Evolutionary conservation across 2,888 invertebrate species (phyloP), one percentile per base, ranked within the genome.

Genomic region (Thalpophila matura): DNA sequence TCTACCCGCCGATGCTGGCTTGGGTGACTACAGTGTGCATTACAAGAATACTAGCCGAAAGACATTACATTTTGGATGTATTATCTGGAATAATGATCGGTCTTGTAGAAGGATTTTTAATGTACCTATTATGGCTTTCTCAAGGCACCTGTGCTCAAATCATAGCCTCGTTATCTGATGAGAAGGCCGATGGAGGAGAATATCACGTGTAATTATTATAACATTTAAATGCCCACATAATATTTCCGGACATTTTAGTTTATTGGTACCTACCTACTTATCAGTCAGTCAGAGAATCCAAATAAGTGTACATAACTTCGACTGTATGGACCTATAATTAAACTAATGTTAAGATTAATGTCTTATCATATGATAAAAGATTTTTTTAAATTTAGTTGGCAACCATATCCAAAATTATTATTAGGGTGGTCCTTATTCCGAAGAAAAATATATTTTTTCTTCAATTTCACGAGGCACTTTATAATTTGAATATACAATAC

Each of bases 41-140:
- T 0, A 99, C 99, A 2, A 95, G 99, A 75, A 93, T 99, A 6
- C 89, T 99, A 18, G 94, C 98, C 74, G 97, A 97, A 74, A 96
- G 99, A 59, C 99, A 99, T 91, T 97, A 98, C 86, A 91, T 99
- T 37, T 90, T 98, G 31, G 99, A 99, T 92, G 97, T 99, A 0
- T 40, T 96, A 3, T 97, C 95, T 51, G 99, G 99, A 12, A 89
- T 96, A 14, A 59, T 96, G 4, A 87, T 99, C 40, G 99, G 99
- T 0, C 81, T 97, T 22, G 51, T 96, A 0, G 97, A 98, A 89
- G 97, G 96, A n/a, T 73, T 96, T 0, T 66, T 97, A 0, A 88
- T 97, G 70, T 91, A 94, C 38, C 59, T 97, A 0, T 81, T 98
- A 26, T 98, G 98, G 97, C 86, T 98, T 2, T 96, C 96, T 45